phyloP scores from a whole-genome alignment of 1,140 invertebrate species.

The Myzus persicae region DNA sequence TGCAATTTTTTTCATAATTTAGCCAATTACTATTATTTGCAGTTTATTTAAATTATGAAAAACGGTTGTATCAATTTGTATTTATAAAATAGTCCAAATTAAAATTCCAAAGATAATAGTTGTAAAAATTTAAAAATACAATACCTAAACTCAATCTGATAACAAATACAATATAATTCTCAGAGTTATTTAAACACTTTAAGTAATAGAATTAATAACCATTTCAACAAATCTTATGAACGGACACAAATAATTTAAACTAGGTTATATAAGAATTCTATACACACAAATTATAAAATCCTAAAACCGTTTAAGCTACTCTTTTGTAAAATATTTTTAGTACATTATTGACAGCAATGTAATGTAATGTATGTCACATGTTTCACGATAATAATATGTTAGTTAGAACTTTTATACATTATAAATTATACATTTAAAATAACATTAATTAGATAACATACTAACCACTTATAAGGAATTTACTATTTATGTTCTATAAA shows the following conservation, averaged over 20 bases:
- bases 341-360: neutral
- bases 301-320: neutral
- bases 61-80: neutral
- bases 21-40: neutral
- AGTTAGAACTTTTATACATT: no score
- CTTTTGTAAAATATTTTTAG: neutral
- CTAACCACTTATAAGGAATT: neutral
- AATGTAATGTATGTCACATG: no score
- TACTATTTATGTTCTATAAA: neutral
- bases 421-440: no score
- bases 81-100: neutral
- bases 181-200: no score
- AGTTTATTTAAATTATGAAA: neutral
- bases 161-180: neutral
- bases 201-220: neutral
- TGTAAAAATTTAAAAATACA: neutral
- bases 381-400: neutral
- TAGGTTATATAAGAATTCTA: neutral
- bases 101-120: neutral
- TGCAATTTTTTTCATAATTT: neutral
- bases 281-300: neutral
- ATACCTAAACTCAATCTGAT: neutral
- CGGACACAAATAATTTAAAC: neutral
- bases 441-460: no score
- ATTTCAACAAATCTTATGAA: neutral